Percentiles rank a stretch among this genome's conserved stretches.
These are phyloP conservation scores for Cacoxenus indagator DNA, from an alignment of 2,888 invertebrate genomes.

Conservation along the genomic window DNA sequence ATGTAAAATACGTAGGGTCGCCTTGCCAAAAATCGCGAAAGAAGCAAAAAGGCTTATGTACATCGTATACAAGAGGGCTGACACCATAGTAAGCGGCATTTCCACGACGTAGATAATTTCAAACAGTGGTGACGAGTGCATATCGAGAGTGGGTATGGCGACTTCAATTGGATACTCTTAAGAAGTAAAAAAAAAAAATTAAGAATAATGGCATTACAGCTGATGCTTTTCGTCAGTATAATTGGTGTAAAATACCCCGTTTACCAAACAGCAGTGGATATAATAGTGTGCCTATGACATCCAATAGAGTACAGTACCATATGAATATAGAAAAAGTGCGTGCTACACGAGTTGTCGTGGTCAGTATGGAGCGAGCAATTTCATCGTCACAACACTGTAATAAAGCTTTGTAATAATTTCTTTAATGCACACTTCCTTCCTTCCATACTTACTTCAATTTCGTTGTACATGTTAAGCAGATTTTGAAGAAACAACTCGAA, in stretches of 20 bases:
- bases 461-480: conserved; percentile 48
- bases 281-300: conserved; percentile 52
- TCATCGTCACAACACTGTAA: conserved; percentile 39
- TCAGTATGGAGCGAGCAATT: conserved; percentile 39
- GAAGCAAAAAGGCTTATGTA: conserved; percentile 65
- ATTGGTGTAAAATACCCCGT: conserved; percentile 38
- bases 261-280: conserved; percentile 52
- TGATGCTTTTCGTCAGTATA: background rate
- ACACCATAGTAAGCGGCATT: conserved; percentile 48
- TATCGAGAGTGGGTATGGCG: conserved; percentile 59
- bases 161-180: conserved; percentile 64
- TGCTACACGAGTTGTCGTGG: conserved; percentile 43
- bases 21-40: conserved; percentile 62
- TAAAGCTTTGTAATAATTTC: background rate
- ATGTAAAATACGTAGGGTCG: conserved; percentile 55
- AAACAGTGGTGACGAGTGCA: conserved; percentile 55
- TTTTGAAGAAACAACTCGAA: conserved; percentile 60
- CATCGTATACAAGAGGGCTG: conserved; percentile 63
- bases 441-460: conserved; percentile 49
- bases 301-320: conserved; percentile 53
- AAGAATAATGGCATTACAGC: background rate
- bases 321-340: conserved; percentile 61
- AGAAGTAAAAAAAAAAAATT: conserved; percentile 2
- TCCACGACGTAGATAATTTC: conserved; percentile 62
- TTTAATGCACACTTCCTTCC: background rate